Base-by-base conservation (phyloP, 2,888 invertebrate species). In the Scaptomyza flava region DNA sequence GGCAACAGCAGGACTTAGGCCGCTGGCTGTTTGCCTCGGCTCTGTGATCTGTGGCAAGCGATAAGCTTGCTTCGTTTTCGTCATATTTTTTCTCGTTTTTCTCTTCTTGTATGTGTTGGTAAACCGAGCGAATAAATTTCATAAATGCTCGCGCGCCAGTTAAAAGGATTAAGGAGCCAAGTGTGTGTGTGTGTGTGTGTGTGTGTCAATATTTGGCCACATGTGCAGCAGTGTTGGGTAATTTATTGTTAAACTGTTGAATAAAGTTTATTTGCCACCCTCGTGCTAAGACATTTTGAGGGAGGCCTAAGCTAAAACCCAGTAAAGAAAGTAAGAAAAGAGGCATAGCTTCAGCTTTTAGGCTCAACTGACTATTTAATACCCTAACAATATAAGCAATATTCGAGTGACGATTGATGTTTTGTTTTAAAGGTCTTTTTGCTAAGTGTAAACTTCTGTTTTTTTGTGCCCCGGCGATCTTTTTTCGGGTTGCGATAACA, bases 161-260 rank as follows among this genome's bases (percentile, higher is more conserved):
- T 46, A 69, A 75, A 81, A 81, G 81, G 81, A 81, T 81, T 86
- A 86, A 75, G 68, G 66, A 57, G 48, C 65, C 72, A 73, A 77
- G 63, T 68, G 71, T 48, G 47, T 43, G n/a, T n/a, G 31, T 50
- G 53, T 60, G 34, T 23, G 50, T 50, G 12, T 27, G 45, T 23
- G 27, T 45, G 66, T 69, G 78, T 70, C 78, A 78, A 86, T 84
- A 79, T 87, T 81, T 81, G 79, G 71, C 14, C 74, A 70, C 68
- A 72, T 76, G 67, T 59, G 66, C 56, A 14, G 66, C 80, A 68
- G 75, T 70, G 63, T 77, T 77, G 70, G 70, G 77, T 71, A 79
- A 81, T 87, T 89, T 87, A 89, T 89, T 79, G 76, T 87, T 79
- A 75, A 87, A 89, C 82, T 73, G 78, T 79, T 72, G 63, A 63